Evolutionary conservation across 2,113 vertebrate species (phyloP).

Genomic region (Pelodiscus sinensis): DNA sequence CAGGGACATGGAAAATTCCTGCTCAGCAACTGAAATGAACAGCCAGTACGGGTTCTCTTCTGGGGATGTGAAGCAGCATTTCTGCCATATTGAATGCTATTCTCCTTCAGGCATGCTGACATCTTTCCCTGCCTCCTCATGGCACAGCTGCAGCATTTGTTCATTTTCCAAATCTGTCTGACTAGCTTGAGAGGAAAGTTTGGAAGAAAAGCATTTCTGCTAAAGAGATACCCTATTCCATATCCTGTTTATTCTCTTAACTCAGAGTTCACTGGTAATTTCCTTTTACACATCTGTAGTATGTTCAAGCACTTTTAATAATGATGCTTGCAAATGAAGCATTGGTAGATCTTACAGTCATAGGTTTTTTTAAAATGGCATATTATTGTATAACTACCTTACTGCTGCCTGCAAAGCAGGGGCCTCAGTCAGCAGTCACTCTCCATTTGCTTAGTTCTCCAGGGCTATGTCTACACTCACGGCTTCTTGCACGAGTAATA

Average conservation of each 20-base stretch:
- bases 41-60: not conserved
- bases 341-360: too few relatives aligned
- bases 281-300: not conserved
- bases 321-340: not conserved
- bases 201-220: not conserved
- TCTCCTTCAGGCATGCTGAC: not conserved
- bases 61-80: not conserved
- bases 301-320: not conserved
- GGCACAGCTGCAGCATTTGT: not conserved
- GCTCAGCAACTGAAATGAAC: not conserved
- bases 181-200: not conserved
- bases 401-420: too few relatives aligned
- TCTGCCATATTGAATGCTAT: not conserved
- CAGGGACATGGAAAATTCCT: not conserved
- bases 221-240: not conserved
- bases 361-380: too few relatives aligned
- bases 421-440: too few relatives aligned
- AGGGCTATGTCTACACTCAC: too few relatives aligned
- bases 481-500: too few relatives aligned
- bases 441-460: too few relatives aligned
- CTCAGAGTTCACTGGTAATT: not conserved
- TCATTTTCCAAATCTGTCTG: not conserved
- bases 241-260: not conserved
- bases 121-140: not conserved
- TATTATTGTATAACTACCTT: too few relatives aligned